Base-by-base conservation (phyloP, 2,888 invertebrate species). In the Eristalis pertinax region DNA sequence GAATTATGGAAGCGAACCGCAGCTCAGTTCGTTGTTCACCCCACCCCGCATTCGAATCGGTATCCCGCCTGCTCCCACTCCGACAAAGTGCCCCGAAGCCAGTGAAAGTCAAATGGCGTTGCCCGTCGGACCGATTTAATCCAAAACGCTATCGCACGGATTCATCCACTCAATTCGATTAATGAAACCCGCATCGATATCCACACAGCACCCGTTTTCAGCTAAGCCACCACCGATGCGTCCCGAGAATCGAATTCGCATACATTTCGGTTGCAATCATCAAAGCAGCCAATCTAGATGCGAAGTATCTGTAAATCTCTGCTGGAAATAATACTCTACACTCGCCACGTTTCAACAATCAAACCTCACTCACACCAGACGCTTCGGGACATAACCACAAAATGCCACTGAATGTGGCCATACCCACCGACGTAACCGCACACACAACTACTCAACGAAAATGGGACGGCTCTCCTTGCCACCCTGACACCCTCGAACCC, bases 241-340 rank as follows among this genome's bases (percentile, higher is more conserved):
- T 7, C n/a, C 50, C 10, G 50, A 8, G 19, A 1, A 19, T n/a
- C 50, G 19, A 8, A n/a, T 50, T 50, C 50, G 50, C 50, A 43
- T 43, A 43, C 43, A 43, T 43, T 43, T 4, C 4, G n/a, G 43
- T 43, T 50, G 50, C 50, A 50, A 50, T 50, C 50, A 19, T 19
- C 50, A 19, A 50, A 50, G n/a, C 50, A 50, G 50, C 50, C 19
- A 50, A 50, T 50, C 19, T 50, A 19, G 50, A 19, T 50, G 50
- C 50, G 50, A 50, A 50, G 50, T 50, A 50, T 50, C 50, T 50
- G 50, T 50, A 50, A 50, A 50, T 50, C 50, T 50, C 19, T 29
- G 15, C 63, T 63, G 63, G 32, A 63, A 63, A 63, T 63, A 63
- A 63, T 63, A 13, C 32, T 63, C 32, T 63, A 13, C 63, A 32